Evolutionary conservation across 2,888 invertebrate genomes (phyloP).

Genomic region (Stictocephala bisonia): DNA sequence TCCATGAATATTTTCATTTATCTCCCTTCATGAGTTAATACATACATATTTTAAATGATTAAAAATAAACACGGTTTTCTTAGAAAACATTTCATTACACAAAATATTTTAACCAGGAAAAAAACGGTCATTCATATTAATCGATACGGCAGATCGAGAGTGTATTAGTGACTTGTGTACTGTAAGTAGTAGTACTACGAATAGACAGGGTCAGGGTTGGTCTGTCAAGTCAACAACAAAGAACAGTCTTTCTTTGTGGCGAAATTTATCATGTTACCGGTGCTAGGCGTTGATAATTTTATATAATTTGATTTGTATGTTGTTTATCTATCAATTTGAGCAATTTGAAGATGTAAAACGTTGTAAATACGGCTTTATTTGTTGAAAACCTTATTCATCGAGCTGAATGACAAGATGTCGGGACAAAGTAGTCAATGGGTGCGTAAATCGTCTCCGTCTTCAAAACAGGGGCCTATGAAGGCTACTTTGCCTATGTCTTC

Average conservation of each 20-base stretch:
- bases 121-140: background rate
- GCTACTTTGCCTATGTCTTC: conserved; percentile 82
- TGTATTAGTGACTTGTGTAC: conserved; percentile 16
- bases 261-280: conserved; percentile 19
- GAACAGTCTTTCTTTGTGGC: conserved; percentile 27
- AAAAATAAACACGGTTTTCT: too few relatives aligned
- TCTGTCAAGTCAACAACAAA: conserved; percentile 47
- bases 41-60: too few relatives aligned
- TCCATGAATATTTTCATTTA: too few relatives aligned
- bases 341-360: background rate
- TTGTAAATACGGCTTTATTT: background rate
- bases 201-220: conserved; percentile 44
- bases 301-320: background rate
- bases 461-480: conserved; percentile 76
- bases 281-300: background rate
- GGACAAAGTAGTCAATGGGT: conserved; percentile 67
- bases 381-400: conserved; percentile 7
- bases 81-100: too few relatives aligned
- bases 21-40: too few relatives aligned
- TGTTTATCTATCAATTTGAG: background rate
- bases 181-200: conserved; percentile 42
- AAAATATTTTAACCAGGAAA: too few relatives aligned
- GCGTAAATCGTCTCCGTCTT: conserved; percentile 74
- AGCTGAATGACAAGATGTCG: conserved; percentile 66
- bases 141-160: conserved; percentile 19